Base-by-base conservation (phyloP, 2,797 vertebrate species). In the Megalops cyprinoides region DNA sequence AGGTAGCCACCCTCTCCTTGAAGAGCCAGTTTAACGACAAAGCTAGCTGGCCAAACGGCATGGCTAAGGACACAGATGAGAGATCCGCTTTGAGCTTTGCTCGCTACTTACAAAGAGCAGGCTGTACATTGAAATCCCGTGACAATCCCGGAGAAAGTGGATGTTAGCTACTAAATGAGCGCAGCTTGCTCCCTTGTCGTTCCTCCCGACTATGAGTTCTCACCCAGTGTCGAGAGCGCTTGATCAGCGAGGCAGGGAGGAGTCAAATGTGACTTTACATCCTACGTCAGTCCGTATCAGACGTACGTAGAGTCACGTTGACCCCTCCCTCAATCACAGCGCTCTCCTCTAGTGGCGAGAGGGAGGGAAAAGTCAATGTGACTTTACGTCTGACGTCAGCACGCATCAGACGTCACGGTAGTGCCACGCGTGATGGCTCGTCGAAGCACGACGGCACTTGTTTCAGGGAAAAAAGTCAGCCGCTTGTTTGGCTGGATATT, bases 51-150 rank as follows among this genome's bases (percentile, higher is more conserved):
- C 67, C 5, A 25, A 44, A 39, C 56, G n/a, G 46, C 12, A 42
- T 55, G 28, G 8, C 37, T 71, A 28, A 25, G 42, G 34, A 49
- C n/a, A 77, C 7, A 39, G 42, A 56, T 39, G 42, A 37, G 51
- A 77, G 20, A 77, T 5, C 42, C 23, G 15, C 23, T 39, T 42
- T 23, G n/a, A 1, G 14, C 28, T 3, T 55, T 8, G 78, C 34
- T 55, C 14, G 0, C 44, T 91, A 96, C 95, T 96, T 92, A 96
- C 95, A 92, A 93, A 92, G 90, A 92, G 89, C 93, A 94, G 93
- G 92, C 86, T 93, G 90, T 93, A 94, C 95, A 96, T 96, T 95
- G 94, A 95, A 95, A 95, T 94, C 94, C 91, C 94, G 92, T 94
- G 91, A 92, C 93, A 91, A 91, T 90, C 82, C 90, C 91, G 85